Evolutionary conservation across 2,113 vertebrate genomes (phyloP).

Genomic region (Uria lomvia): DNA sequence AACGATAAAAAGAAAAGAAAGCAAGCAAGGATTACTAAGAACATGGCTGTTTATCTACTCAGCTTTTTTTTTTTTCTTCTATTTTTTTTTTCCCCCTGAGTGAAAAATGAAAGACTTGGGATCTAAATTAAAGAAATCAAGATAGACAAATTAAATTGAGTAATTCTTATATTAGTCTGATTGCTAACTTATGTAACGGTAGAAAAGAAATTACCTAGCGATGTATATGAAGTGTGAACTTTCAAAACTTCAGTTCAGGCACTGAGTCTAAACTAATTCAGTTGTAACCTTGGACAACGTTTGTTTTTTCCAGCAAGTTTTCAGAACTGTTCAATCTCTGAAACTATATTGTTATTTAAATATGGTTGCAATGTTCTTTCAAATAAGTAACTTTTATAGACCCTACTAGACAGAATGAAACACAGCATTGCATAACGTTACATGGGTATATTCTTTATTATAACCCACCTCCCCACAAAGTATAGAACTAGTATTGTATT

Average conservation of each 20-base stretch:
- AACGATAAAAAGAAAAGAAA: neutral
- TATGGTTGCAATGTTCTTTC: neutral
- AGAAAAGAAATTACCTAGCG: neutral
- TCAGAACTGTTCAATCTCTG: neutral
- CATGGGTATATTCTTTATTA: neutral
- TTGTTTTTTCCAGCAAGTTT: neutral
- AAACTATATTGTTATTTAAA: neutral
- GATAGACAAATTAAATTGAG: neutral
- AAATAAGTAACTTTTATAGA: conserved; percentile 4
- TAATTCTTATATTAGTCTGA: neutral
- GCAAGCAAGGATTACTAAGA: neutral
- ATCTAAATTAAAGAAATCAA: neutral
- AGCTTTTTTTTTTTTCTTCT: too few relatives aligned
- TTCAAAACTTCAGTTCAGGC: neutral
- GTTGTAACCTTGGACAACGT: neutral
- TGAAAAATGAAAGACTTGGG: neutral
- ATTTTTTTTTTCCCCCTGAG: neutral
- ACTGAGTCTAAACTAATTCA: neutral
- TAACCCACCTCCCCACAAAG: neutral
- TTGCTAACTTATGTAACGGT: neutral
- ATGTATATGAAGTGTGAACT: neutral
- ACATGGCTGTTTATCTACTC: neutral
- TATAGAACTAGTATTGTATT: neutral
- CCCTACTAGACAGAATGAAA: neutral
- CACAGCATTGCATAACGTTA: neutral